Evolutionary conservation across 1,140 invertebrate genomes (phyloP), one percentile per base, ranked within the genome.

Genomic region (Drosophila asahinai): DNA sequence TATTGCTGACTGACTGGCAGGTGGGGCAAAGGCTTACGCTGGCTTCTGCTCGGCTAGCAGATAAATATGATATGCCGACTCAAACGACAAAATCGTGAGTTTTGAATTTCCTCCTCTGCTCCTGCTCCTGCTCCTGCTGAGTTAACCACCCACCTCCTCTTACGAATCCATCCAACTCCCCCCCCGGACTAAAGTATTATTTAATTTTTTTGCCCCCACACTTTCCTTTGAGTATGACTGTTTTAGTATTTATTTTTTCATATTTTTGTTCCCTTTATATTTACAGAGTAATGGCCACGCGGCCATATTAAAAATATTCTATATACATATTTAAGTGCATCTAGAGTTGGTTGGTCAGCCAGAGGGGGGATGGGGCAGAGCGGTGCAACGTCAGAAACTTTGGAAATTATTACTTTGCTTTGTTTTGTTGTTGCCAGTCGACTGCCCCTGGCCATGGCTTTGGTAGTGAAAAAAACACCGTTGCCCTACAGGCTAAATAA

Each of bases 351-450:
- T 52, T 43, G 54, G 54, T 38, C 25, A 27, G 51, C 0, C n/a
- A 19, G 45, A 25, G 43, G 61, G 68, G 43, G 5, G 5, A 30
- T 30, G 27, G 11, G n/a, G 11, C 19, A 14, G 11, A 17, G 25
- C 30, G 43, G 52, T 43, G 25, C 15, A 72, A 54, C 81, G 84
- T 83, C 84, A 89, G 84, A 72, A 87, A 87, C 84, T 87, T 87
- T 83, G 68, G 38, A 89, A 87, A 84, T 87, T 87, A 87, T 89
- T 83, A 86, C 83, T 86, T 80, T 80, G 71, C 73, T 78, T 87
- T 83, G 72, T 77, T 83, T 86, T 73, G 58, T 57, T 63, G 59
- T 68, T 87, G 73, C 74, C 61, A 63, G 55, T 54, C 57, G 47
- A 58, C 72, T 76, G 72, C 58, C 68, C 57, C 77, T 47, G 60